Evolutionary conservation across 1,140 invertebrate genomes (phyloP).

Genomic region (Platyscapa corneri): DNA sequence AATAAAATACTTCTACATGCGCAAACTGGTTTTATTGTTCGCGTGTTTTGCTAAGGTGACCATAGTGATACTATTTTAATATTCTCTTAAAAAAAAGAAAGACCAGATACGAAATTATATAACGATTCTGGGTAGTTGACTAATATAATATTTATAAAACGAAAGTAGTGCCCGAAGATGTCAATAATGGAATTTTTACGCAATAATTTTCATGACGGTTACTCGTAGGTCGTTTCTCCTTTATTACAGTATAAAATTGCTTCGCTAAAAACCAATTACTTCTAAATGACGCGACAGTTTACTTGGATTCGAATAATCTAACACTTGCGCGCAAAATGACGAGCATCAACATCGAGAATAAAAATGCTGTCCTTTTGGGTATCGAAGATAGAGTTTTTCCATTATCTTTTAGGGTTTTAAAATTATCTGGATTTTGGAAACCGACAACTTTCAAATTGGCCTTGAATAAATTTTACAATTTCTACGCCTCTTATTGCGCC

Average conservation of each 20-base stretch:
- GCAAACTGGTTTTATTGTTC: background rate
- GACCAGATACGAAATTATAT: background rate
- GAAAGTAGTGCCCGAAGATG: background rate
- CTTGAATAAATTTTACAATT: background rate
- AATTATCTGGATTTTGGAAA: constrained; percentile 24
- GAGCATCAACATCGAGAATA: background rate
- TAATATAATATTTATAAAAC: background rate
- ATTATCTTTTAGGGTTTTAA: background rate
- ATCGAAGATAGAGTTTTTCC: constrained; percentile 11
- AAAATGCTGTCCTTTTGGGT: background rate
- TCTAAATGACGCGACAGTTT: background rate
- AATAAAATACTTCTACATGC: no score
- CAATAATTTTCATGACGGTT: background rate
- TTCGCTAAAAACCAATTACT: background rate
- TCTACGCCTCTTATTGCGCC: background rate
- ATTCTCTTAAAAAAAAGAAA: background rate
- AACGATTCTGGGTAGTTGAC: background rate
- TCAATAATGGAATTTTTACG: no score
- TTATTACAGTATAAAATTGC: background rate
- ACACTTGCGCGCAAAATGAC: no score
- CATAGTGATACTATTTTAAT: constrained; percentile 25
- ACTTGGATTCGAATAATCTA: background rate
- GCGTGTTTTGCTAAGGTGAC: constrained; percentile 1
- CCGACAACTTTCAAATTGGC: background rate
- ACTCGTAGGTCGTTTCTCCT: background rate